Conservation (phyloP, 30 jellyfish, hydroid and myxozoan species). For the Aurelia sp. region DNA sequence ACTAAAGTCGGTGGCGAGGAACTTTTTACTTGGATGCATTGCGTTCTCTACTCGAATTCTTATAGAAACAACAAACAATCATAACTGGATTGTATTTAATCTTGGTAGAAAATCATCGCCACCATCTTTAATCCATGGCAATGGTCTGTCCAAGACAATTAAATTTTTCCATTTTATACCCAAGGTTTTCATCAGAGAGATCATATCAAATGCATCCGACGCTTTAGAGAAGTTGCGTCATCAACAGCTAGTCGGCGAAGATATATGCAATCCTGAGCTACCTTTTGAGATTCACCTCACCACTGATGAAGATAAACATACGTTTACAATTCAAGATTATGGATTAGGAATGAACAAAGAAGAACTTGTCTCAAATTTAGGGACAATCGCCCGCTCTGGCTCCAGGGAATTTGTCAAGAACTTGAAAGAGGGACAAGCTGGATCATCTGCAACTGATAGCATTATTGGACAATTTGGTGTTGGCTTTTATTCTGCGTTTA, state of each 20-base stretch:
- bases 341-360: constrained; percentile 94
- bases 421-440: constrained; percentile 33
- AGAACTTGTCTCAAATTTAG: constrained; percentile 82
- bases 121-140: too few relatives aligned
- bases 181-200: constrained; percentile 92
- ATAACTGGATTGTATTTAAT: too few relatives aligned
- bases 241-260: constrained; percentile 73
- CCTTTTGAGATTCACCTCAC: constrained; percentile 92
- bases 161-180: neutral
- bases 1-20: too few relatives aligned
- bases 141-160: too few relatives aligned
- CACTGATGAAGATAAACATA: constrained; percentile 89
- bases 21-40: too few relatives aligned
- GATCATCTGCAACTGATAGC: constrained; percentile 63
- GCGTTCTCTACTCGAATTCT: too few relatives aligned
- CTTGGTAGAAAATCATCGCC: too few relatives aligned
- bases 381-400: constrained; percentile 96
- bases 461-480: constrained; percentile 97
- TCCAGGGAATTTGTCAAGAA: constrained; percentile 86
- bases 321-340: constrained; percentile 86
- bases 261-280: constrained; percentile 70
- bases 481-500: constrained; percentile 90
- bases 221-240: constrained; percentile 94
- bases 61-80: too few relatives aligned
- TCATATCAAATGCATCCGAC: constrained; percentile 91